Conservation (phyloP, 2,113 vertebrate genomes). For the Poeciliopsis turrubarensis region DNA sequence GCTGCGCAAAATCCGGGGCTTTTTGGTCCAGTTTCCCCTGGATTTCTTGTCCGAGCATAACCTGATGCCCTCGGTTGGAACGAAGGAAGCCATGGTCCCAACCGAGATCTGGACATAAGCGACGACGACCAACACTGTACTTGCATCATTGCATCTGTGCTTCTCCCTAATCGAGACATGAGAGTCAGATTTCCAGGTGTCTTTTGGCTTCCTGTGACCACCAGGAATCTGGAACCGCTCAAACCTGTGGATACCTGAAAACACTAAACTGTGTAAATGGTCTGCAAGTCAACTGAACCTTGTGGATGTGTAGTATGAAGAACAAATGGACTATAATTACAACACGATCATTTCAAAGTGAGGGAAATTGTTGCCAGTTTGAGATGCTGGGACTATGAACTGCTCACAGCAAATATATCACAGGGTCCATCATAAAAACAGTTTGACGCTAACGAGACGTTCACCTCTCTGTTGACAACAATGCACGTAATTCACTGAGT, state of each 20-base stretch:
- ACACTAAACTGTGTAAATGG: conserved; percentile 19
- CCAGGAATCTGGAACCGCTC: conserved; percentile 34
- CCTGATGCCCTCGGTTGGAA: conserved; percentile 93
- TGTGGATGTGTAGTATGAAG: conserved; percentile 29
- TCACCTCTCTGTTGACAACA: not conserved
- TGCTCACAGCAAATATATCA: not conserved
- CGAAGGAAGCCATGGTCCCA: conserved; percentile 95
- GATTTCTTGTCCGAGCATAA: conserved; percentile 92
- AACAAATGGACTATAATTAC: not conserved
- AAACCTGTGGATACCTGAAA: conserved; percentile 20
- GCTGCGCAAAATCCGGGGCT: conserved; percentile 92
- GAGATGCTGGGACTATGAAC: conserved; percentile 15
- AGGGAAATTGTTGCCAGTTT: conserved; percentile 5
- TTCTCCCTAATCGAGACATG: not conserved
- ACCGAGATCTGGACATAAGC: conserved; percentile 95
- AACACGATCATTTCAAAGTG: conserved; percentile 9
- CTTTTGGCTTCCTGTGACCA: not conserved
- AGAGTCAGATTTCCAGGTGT: not conserved
- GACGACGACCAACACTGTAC: not conserved
- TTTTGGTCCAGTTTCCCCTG: conserved; percentile 97
- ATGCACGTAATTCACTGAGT: conserved; percentile 22
- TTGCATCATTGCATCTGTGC: not conserved
- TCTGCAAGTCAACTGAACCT: not conserved
- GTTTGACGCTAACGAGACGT: conserved; percentile 1
- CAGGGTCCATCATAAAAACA: conserved; percentile 23